phyloP scores from a whole-genome alignment of 2,113 vertebrate species.

The Gopherus flavomarginatus region DNA sequence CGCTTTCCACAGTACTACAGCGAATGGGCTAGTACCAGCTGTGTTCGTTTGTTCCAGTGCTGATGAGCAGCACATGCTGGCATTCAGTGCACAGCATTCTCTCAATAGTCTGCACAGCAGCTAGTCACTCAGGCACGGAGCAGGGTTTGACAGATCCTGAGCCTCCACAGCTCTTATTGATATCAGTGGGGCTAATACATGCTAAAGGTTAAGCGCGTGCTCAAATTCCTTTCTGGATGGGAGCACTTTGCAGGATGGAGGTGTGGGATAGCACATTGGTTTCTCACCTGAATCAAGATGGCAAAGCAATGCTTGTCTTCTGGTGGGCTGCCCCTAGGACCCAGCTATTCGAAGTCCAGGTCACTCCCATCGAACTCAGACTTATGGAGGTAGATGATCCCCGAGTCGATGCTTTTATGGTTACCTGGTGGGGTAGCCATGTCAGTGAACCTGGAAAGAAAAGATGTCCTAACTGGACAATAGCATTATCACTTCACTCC shows the following conservation, averaged over 20 bases:
- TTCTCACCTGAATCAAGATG: constrained; percentile 79
- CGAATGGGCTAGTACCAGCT: no score
- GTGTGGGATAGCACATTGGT: no score
- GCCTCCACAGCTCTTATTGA: neutral
- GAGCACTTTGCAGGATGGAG: no score
- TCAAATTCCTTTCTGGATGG: no score
- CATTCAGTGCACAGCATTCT: neutral
- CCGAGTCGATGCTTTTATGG: constrained; percentile 78
- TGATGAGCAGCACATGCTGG: neutral
- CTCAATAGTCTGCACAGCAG: neutral
- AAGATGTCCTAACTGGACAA: no score
- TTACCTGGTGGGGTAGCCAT: constrained; percentile 76
- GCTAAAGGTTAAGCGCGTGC: no score
- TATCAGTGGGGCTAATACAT: constrained; percentile 7
- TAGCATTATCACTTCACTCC: no score
- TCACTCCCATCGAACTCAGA: constrained; percentile 85
- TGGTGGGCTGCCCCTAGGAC: constrained; percentile 81
- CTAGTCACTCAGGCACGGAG: neutral
- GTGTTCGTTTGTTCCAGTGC: neutral
- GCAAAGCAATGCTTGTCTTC: constrained; percentile 82
- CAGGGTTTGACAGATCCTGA: neutral
- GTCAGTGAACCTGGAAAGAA: constrained; percentile 80
- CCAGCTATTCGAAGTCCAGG: constrained; percentile 89
- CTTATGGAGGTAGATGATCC: constrained; percentile 79
- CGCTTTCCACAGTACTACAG: no score